Base-by-base conservation (phyloP, 35 echinoderm and acorn worm species). In the Amphiura filiformis region DNA sequence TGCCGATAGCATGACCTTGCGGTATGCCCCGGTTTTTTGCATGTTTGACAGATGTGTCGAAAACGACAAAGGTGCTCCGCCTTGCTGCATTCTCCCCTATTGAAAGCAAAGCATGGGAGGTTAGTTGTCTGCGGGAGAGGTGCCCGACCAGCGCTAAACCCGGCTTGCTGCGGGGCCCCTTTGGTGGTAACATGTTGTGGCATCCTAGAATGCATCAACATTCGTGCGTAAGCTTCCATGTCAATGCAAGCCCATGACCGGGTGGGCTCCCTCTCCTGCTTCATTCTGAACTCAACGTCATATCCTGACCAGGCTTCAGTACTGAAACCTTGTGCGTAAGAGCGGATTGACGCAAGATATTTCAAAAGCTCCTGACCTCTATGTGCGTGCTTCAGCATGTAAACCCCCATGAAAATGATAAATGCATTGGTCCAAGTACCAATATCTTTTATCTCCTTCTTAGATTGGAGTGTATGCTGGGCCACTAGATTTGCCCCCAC, bases 231-330 rank as follows among this genome's bases (percentile, higher is more conserved):
- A 15, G 81, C 23, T 36, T 89, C 88, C 13, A 49, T 75, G 32
- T 89, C 80, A 37, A 83, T 49, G 31, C 20, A 31, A 18, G 57
- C 88, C 80, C 80, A 89, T n/a, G 88, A 89, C 13, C 65, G 32
- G 2, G 65, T 31, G 20, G 78, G 37, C 39, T 81, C 34, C 20
- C 79, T 41, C 20, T 39, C 83, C 37, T 85, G 83, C 57, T 23
- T 64, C 31, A 76, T 18, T 5, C 80, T 23, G 78, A 90, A 90
- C 12, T 83, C 39, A 0, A 15, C 35, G 65, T 83, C 80, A 33
- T 90, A 90, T 39, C 80, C 80, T 34, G 23, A 39, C 88, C 88
- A 83, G 36, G 31, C 47, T 4, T 23, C 4, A 18, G 61, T 70
- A 1, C 61, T 2, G 11, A 11, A 70, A 30, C 61, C 61, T 13